Percentiles rank a stretch among this genome's conserved stretches.
These are phyloP conservation scores for Scalopus aquaticus DNA, from an alignment of 2,113 vertebrate species.

Conservation along the genomic window DNA sequence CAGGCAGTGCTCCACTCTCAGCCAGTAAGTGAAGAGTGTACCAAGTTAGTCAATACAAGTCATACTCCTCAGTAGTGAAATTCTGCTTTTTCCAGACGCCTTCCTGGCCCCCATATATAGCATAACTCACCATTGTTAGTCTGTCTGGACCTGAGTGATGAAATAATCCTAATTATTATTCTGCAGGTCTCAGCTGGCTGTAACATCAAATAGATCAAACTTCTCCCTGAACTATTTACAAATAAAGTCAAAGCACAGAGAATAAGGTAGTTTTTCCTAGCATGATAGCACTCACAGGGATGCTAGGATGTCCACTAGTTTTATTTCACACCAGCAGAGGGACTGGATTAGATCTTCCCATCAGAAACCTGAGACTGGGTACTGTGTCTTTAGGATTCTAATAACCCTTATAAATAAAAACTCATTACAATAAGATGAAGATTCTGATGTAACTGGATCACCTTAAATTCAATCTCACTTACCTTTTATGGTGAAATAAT, in stretches of 20 bases:
- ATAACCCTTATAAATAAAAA: background rate
- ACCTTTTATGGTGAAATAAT: conserved; percentile 16
- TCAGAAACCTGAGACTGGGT: background rate
- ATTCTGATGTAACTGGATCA: background rate
- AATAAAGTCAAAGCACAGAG: background rate
- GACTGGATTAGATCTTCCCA: background rate
- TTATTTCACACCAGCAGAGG: background rate
- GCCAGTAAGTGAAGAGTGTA: background rate
- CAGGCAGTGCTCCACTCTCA: background rate
- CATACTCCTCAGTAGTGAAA: background rate
- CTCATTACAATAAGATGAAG: background rate
- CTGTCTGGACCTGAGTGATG: too few species aligned
- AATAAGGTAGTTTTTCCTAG: background rate
- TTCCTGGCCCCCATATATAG: background rate
- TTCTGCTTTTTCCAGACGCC: background rate
- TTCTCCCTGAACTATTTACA: background rate
- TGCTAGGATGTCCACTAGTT: background rate
- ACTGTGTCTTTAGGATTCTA: background rate
- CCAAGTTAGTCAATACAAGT: background rate
- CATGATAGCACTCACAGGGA: background rate
- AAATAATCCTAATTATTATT: background rate
- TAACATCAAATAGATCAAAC: conserved; percentile 13
- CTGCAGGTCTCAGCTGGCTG: background rate
- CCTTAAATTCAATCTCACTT: background rate
- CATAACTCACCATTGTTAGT: background rate